Evolutionary conservation across 2,113 vertebrate genomes (phyloP), one percentile per base, ranked within the genome.

Genomic region (Abramis brama): DNA sequence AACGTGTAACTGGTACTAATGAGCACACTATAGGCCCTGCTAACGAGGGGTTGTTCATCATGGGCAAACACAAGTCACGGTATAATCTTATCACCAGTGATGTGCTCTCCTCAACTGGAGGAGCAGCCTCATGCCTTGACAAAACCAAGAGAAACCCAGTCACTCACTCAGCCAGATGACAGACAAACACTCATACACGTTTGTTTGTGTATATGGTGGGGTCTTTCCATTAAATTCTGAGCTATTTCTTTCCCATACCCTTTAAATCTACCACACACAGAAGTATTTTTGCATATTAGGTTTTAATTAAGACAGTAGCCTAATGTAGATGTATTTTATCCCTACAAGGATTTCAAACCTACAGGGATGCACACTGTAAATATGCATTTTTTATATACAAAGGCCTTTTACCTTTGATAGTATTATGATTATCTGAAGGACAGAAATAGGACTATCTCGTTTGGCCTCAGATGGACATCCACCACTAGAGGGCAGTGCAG

Each of bases 11-110:
- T 92, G 89, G 86, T 90, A 92, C 92, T 95, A 95, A 95, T 95
- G 94, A 94, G 91, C 19, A 76, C 68, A 75, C 94, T 94, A 94
- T 93, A 91, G 90, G 90, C 89, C 25, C 87, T 27, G 82, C 91
- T 95, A 95, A 95, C 91, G 94, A 94, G 93, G 86, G 91, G 93
- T 94, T 95, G 94, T 95, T 95, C 94, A 95, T 95, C 94, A 94
- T 94, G 90, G 81, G 66, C 82, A 82, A 92, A 93, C 90, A 93
- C 91, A 91, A 93, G 92, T 91, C 92, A 93, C 90, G 85, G 33
- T 87, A 94, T 92, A 94, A 95, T 95, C 92, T 93, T 93, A 93
- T 94, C 94, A 89, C 83, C 88, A 88, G 88, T 89, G 88, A 87
- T 88, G 88, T 90, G 89, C 82, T 90, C 76, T 90, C 82, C 83